Base-by-base conservation (phyloP, 2,888 invertebrate species). In the Eupithecia subfuscata region DNA sequence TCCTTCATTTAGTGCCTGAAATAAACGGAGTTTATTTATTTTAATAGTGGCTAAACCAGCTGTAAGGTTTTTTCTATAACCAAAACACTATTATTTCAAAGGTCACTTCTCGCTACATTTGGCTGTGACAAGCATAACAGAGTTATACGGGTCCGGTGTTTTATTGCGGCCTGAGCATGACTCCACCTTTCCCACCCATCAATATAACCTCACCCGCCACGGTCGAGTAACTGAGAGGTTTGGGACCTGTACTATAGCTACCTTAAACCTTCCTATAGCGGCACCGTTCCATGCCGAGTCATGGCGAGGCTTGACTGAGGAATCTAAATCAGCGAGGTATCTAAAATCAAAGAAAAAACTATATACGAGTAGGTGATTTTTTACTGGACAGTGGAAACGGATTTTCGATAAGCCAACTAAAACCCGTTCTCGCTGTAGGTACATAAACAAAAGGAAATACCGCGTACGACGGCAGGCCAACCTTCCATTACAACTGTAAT, bases 71-170 rank as follows among this genome's bases (percentile, higher is more conserved):
- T 16, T 45, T 18, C 18, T 45, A 18, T 45, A 1, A 18, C 18
- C 7, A 34, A 64, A 64, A 64, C 34, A 64, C 34, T 64, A 64
- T 9, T 64, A 34, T 34, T 64, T 18, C 64, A 34, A 64, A 64
- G 9, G 8, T 34, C 34, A 34, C 64, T 34, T 30, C 64, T 22
- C 64, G 34, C 64, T 34, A 69, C 48, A 69, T 69, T 45, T 25
- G 72, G 77, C 78, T 73, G 71, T 76, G 79, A 79, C 77, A 78
- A 25, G 25, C 60, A 14, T 76, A 77, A 79, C 79, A 70, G 75
- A 79, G 77, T 79, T 79, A 78, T 78, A 78, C 69, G 65, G 78
- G 73, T 76, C 73, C 60, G 70, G 64, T 74, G 64, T 71, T 75
- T 79, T 79, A 79, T 79, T 73, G 73, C 77, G 60, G 25, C 75